Evolutionary conservation across 2,113 vertebrate species (phyloP).

Genomic region (Engystomops pustulosus): DNA sequence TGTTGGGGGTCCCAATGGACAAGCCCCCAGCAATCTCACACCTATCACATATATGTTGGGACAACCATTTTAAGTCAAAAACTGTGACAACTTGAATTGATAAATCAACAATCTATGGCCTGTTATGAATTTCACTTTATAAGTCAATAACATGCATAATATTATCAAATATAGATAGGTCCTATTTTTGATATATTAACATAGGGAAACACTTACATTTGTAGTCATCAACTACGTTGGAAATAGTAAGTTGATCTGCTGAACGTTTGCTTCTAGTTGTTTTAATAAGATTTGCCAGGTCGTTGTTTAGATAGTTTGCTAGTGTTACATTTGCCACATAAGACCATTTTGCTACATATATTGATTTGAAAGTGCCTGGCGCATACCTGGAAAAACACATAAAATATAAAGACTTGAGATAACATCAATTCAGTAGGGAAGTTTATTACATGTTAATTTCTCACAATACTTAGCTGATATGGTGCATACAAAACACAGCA

Average conservation of each 20-base stretch:
- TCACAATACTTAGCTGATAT: too few species aligned
- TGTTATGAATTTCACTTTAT: too few species aligned
- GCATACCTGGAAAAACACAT: neutral
- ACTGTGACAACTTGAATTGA: too few species aligned
- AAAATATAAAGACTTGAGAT: neutral
- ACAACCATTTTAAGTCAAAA: too few species aligned
- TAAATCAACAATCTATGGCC: too few species aligned
- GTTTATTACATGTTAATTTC: neutral
- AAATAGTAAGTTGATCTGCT: neutral
- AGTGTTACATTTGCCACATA: slow-evolving; percentile 15
- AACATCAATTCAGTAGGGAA: neutral
- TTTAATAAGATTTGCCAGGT: neutral
- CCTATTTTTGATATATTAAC: neutral
- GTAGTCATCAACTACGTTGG: neutral
- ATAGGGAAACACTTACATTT: neutral
- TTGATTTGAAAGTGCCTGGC: neutral
- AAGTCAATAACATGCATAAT: neutral
- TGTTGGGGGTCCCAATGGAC: too few species aligned
- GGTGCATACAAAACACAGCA: too few species aligned
- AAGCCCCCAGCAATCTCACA: too few species aligned
- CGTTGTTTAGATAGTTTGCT: neutral
- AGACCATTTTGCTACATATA: neutral
- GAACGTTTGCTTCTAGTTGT: neutral
- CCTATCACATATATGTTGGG: too few species aligned
- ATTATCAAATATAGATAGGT: neutral